phyloP scores from a whole-genome alignment of 1,140 invertebrate genomes.

The Dryas iulia region DNA sequence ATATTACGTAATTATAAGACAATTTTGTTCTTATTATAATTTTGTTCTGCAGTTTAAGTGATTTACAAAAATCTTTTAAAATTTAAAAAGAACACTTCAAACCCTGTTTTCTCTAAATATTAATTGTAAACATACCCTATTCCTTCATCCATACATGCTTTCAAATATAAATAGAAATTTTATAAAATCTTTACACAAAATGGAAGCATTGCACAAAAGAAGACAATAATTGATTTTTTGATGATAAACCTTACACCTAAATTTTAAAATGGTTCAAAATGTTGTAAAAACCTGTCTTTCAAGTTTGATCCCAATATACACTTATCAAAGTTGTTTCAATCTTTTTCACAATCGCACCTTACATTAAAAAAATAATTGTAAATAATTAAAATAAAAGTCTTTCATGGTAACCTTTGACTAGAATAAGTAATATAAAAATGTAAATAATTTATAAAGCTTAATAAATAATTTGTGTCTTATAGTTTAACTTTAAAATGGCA shows the following conservation, averaged over 20 bases:
- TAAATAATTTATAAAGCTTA: slow-evolving; percentile 19
- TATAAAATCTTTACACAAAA: not conserved
- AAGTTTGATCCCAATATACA: slow-evolving; percentile 20
- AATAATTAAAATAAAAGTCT: not conserved
- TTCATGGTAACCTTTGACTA: slow-evolving; percentile 7
- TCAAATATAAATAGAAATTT: too few relatives aligned
- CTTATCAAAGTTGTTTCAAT: not conserved
- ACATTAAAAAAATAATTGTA: slow-evolving; percentile 4
- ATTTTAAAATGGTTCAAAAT: slow-evolving; percentile 21
- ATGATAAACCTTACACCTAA: slow-evolving; percentile 8
- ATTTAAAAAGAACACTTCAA: too few relatives aligned
- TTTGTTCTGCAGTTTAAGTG: too few relatives aligned
- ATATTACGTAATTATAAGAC: too few relatives aligned
- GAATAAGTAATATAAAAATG: slow-evolving; percentile 4
- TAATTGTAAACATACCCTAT: too few relatives aligned
- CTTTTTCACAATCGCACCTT: not conserved
- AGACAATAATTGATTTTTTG: slow-evolving; percentile 9
- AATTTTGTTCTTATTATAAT: too few relatives aligned
- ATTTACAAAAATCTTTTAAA: too few relatives aligned
- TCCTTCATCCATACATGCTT: too few relatives aligned
- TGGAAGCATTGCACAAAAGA: slow-evolving; percentile 16
- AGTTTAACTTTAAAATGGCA: slow-evolving; percentile 15
- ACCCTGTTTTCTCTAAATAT: too few relatives aligned
- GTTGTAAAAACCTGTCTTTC: slow-evolving; percentile 17
- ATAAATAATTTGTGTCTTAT: slow-evolving; percentile 11